Percentiles rank a stretch among this genome's conserved stretches.
phyloP scores from a whole-genome alignment of 2,888 invertebrate genomes.

The Parascotia fuliginaria region DNA sequence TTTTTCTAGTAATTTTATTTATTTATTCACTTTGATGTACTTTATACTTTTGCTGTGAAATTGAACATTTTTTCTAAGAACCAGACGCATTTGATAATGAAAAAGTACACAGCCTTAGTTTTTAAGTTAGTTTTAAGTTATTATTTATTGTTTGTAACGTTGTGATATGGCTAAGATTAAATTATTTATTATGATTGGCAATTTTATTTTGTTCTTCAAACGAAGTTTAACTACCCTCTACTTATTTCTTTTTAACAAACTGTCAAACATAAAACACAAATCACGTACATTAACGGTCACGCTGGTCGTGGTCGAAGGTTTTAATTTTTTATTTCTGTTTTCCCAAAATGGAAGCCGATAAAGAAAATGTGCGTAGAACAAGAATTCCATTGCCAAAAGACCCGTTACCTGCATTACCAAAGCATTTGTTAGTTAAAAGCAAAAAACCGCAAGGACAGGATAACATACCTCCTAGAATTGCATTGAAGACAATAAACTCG shows the following conservation, averaged over 20 bases:
- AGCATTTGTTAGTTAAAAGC: slow-evolving; percentile 47
- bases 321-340: neutral
- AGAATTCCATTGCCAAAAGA: slow-evolving; percentile 66
- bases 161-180: slow-evolving; percentile 76
- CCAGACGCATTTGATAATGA: slow-evolving; percentile 85
- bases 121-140: slow-evolving; percentile 61
- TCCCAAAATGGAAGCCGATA: slow-evolving; percentile 51
- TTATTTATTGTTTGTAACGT: slow-evolving; percentile 70
- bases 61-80: slow-evolving; percentile 43
- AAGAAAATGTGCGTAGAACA: slow-evolving; percentile 61
- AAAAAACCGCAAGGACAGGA: slow-evolving; percentile 16
- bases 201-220: slow-evolving; percentile 25
- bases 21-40: slow-evolving; percentile 35
- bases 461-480: slow-evolving; percentile 40
- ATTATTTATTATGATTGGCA: slow-evolving; percentile 64
- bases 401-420: slow-evolving; percentile 63
- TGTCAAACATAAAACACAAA: slow-evolving; percentile 4
- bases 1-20: slow-evolving; percentile 30
- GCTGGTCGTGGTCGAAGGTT: slow-evolving; percentile 61
- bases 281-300: slow-evolving; percentile 45
- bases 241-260: neutral
- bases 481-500: slow-evolving; percentile 56
- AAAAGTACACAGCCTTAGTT: slow-evolving; percentile 83
- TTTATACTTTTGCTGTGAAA: slow-evolving; percentile 53
- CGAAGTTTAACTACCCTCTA: slow-evolving; percentile 36